Base-by-base conservation (phyloP, 2,888 invertebrate species). In the Drosophila antonietae region DNA sequence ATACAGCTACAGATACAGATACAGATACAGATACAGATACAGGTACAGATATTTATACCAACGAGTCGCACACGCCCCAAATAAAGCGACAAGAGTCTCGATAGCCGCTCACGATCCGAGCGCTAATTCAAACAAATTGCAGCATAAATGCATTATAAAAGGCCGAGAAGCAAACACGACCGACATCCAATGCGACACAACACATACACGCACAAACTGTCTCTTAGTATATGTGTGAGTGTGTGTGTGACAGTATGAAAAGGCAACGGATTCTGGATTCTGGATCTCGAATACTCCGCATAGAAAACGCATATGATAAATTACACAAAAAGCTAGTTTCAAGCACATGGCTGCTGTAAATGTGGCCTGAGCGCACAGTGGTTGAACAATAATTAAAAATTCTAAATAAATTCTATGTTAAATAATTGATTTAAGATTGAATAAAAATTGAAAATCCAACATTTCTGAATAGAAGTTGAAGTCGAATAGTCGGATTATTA, bases 91-190 rank as follows among this genome's bases (percentile, higher is more conserved):
- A 64, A 51, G 58, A 33, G 53, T 62, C 59, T 69, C 75, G 61
- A 46, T 62, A 52, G 49, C 51, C 62, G 71, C 53, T 61, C 59
- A 52, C 52, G 41, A 75, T 64, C 58, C 51, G 52, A 58, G 62
- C 82, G 84, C 79, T 84, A 85, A 90, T 90, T 90, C 90, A 85
- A 90, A 90, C 85, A 85, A 85, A 85, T 90, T 85, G 85, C 90
- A 78, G 81, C 87, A 86, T 86, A 85, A 89, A 82, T 88, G 80
- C 80, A 86, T 82, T 82, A 89, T 69, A 86, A 86, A 75, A 90
- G 74, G 67, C 90, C 88, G 89, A 75, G 78, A 60, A 76, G 67
- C 69, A 73, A 58, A 52, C 65, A 57, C 46, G 58, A 44, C 52
- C 55, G 57, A 66, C 51, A 49, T 56, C 20, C 39, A 88, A 73